A percentile compares a stretch with the other conserved stretches of the same genome.
Evolutionary conservation across 2,113 vertebrate species (phyloP).

Genomic region (Rhinoderma darwinii): DNA sequence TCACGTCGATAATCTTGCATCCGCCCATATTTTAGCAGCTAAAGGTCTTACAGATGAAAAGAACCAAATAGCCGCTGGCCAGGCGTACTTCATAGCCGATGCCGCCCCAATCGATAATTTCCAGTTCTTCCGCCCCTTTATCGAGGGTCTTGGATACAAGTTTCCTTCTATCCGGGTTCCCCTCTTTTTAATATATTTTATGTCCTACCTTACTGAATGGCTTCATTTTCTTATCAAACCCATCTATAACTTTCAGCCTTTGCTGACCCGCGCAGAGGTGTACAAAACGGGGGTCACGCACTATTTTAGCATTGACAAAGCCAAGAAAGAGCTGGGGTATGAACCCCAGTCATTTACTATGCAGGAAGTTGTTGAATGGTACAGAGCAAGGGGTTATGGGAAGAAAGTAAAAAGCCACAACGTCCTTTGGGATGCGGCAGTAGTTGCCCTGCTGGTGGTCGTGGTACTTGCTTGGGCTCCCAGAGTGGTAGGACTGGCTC

Average conservation of each 20-base stretch:
- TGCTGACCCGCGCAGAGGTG: conserved; percentile 91
- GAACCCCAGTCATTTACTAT: conserved; percentile 78
- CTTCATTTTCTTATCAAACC: conserved; percentile 77
- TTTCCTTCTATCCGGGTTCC: conserved; percentile 86
- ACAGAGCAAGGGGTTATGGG: conserved; percentile 80
- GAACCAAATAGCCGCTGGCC: conserved; percentile 80
- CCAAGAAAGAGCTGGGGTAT: conserved; percentile 84
- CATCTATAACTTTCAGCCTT: conserved; percentile 90
- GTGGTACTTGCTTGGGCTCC: conserved; percentile 76
- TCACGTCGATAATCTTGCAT: conserved; percentile 90
- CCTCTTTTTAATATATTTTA: conserved; percentile 81
- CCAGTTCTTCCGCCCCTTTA: conserved; percentile 90
- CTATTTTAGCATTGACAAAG: conserved; percentile 91
- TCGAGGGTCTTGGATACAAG: conserved; percentile 88
- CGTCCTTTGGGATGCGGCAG: conserved; percentile 67
- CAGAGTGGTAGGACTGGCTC: conserved; percentile 54
- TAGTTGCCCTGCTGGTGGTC: conserved; percentile 71
- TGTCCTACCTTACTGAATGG: conserved; percentile 88
- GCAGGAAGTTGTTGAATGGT: conserved; percentile 87
- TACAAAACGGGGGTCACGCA: conserved; percentile 93
- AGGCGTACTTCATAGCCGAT: conserved; percentile 95
- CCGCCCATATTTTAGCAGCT: conserved; percentile 83
- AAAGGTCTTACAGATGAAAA: conserved; percentile 76
- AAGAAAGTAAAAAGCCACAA: conserved; percentile 58
- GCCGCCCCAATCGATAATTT: conserved; percentile 91